Evolutionary conservation across 1,140 invertebrate genomes (phyloP), one percentile per base, ranked within the genome.

Genomic region (Gryllus bimaculatus): DNA sequence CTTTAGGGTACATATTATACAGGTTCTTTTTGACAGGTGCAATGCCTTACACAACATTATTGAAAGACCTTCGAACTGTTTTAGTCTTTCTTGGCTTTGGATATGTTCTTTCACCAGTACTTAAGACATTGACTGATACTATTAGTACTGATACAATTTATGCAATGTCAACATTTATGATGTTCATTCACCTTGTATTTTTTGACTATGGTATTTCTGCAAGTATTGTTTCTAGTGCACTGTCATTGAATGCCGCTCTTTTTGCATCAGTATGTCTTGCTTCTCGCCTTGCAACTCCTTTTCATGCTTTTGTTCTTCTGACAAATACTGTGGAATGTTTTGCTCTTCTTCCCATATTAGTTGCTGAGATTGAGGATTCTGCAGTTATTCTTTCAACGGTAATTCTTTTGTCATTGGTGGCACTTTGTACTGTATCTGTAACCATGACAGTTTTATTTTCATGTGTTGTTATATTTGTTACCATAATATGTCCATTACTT

Each of bases 91-190:
- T 96, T 7, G 89, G 92, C 0, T 93, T 96, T 84, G 94, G 94
- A 39, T 96, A 94, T 83, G 89, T 95, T 73, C 88, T 97, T 75
- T 96, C 95, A 0, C 96, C 96, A 0, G 90, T 98, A 47, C 86
- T 98, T n/a, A 95, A 97, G 85, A 98, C 95, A 0, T 87, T 99
- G 49, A 99, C 98, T 0, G 95, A 97, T 85, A 96, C 96, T 0
- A 94, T 99, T 0, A 97, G 96, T 83, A 98, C 97, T 1, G 97
- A 99, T 85, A 98, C 97, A 5, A 98, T 99, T 84, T 98, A 98
- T 83, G 93, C 94, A 2, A 96, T 93, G 88, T 92, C 95, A 26
- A 91, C 93, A 76, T 89, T 96, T 66, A 96, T 97, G 91, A 91
- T 98, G 85, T 82, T 96, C 0, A 86, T 94, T 8, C 96, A 99